Evolutionary conservation across 2,797 vertebrate genomes (phyloP).

Genomic region (Xenopus petersii): DNA sequence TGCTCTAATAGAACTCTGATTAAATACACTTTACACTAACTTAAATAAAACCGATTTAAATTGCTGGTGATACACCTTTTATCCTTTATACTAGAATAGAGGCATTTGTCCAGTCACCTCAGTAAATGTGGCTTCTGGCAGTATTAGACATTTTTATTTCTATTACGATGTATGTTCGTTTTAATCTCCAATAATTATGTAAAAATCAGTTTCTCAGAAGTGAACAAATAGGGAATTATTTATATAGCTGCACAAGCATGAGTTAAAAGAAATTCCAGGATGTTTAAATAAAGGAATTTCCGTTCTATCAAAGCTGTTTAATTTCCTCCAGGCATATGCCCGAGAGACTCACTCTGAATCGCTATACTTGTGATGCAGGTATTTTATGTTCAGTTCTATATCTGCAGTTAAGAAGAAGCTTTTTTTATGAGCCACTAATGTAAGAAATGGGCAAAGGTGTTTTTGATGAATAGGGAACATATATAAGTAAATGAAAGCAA

Average conservation of each 20-base stretch:
- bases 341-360: slow-evolving; percentile 19
- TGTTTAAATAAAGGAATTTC: slow-evolving; percentile 29
- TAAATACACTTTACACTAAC: too few relatives aligned
- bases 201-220: slow-evolving; percentile 14
- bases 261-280: slow-evolving; percentile 25
- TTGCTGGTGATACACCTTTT: too few relatives aligned
- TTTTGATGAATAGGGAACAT: not conserved
- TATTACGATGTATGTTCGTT: not conserved
- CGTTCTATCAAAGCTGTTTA: slow-evolving; percentile 29
- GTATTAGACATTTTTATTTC: not conserved
- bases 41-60: too few relatives aligned
- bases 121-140: not conserved
- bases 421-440: slow-evolving; percentile 25
- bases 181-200: slow-evolving; percentile 13
- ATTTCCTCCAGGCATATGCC: slow-evolving; percentile 30
- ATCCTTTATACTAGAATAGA: too few relatives aligned
- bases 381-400: slow-evolving; percentile 17
- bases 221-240: slow-evolving; percentile 18
- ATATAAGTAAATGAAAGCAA: not conserved
- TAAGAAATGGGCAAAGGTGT: not conserved
- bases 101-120: too few relatives aligned
- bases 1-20: too few relatives aligned
- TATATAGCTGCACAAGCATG: slow-evolving; percentile 2
- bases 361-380: slow-evolving; percentile 21
- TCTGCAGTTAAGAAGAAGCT: slow-evolving; percentile 9